Base-by-base conservation (phyloP, 2,888 invertebrate species). In the Alcis repandata region DNA sequence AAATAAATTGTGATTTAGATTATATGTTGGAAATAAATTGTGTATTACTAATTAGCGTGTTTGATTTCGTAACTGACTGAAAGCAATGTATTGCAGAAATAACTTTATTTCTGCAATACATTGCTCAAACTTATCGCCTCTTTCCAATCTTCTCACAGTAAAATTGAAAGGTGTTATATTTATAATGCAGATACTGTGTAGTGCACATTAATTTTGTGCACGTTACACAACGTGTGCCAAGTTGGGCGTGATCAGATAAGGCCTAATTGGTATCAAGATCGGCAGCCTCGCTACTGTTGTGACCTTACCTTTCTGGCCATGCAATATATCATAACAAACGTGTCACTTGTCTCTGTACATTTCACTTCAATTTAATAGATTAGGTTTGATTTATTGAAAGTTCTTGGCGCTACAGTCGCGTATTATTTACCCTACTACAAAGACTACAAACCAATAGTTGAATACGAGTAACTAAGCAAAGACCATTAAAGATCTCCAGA, bases 221-320 rank as follows among this genome's bases (percentile, higher is more conserved):
- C 36, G 32, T 59, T 46, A 56, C 53, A 43, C 45, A 58, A 54
- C 17, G 51, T 57, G 60, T 61, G 65, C 57, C 57, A 58, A 56
- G 40, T 48, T 22, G 32, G 32, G 45, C 15, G 36, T 59, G 66
- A 63, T 68, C 64, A 63, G 65, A 69, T 70, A 61, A 67, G 40
- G 40, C 11, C 36, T 68, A 64, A 69, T 68, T 64, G 59, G 63
- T 60, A 70, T 68, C 63, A 63, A 69, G 60, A 69, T 63, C 67
- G 49, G 48, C 65, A 57, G 62, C 71, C 71, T 74, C 64, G 72
- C 65, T 66, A 59, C 62, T 64, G 67, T 64, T 66, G 53, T 69
- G 63, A 71, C 68, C 67, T 74, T 73, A 62, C 67, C 52, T 63
- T 72, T 72, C 69, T 70, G 60, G 53, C 65, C 60, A 46, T 52